A percentile compares a stretch with the other conserved stretches of the same genome.
Conservation (phyloP, 1,140 invertebrate species). For the Eciton burchellii region DNA sequence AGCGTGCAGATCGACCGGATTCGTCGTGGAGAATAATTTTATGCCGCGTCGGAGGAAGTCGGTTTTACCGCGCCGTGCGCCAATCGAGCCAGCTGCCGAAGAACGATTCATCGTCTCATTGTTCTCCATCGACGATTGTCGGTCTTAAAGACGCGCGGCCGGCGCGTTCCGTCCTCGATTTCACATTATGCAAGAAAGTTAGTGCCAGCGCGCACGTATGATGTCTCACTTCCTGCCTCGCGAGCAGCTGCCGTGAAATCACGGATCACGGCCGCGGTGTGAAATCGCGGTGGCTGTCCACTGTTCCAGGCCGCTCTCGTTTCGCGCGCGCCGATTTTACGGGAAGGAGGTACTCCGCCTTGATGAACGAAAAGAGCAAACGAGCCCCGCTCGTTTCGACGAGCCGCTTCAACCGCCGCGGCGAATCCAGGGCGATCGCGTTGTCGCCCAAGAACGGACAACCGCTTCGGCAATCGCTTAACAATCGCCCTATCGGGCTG, state of each 20-base stretch:
- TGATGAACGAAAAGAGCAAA: neutral
- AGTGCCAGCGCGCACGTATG: slow-evolving; percentile 52
- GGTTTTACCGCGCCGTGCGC: neutral
- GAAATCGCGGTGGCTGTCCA: slow-evolving; percentile 72
- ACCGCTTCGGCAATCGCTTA: slow-evolving; percentile 27
- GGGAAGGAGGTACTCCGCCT: neutral
- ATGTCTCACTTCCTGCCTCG: slow-evolving; percentile 72
- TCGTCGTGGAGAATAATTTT: slow-evolving; percentile 17
- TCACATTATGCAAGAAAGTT: slow-evolving; percentile 76
- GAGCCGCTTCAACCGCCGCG: neutral
- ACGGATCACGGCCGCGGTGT: slow-evolving; percentile 74
- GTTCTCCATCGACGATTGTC: slow-evolving; percentile 58
- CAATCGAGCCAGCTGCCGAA: slow-evolving; percentile 41
- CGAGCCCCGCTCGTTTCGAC: neutral
- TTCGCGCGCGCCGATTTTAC: slow-evolving; percentile 56
- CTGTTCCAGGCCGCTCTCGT: slow-evolving; percentile 53
- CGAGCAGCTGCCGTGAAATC: slow-evolving; percentile 73
- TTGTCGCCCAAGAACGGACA: slow-evolving; percentile 21
- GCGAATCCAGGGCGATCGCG: slow-evolving; percentile 40
- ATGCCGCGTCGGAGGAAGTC: neutral
- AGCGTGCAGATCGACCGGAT: neutral
- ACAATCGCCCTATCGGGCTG: slow-evolving; percentile 23
- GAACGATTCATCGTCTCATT: slow-evolving; percentile 64
- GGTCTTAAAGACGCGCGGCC: slow-evolving; percentile 45
- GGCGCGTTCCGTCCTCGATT: slow-evolving; percentile 68